These are phyloP conservation scores for Sesia apiformis DNA, from an alignment of 2,888 invertebrate species.

Conservation along the genomic window DNA sequence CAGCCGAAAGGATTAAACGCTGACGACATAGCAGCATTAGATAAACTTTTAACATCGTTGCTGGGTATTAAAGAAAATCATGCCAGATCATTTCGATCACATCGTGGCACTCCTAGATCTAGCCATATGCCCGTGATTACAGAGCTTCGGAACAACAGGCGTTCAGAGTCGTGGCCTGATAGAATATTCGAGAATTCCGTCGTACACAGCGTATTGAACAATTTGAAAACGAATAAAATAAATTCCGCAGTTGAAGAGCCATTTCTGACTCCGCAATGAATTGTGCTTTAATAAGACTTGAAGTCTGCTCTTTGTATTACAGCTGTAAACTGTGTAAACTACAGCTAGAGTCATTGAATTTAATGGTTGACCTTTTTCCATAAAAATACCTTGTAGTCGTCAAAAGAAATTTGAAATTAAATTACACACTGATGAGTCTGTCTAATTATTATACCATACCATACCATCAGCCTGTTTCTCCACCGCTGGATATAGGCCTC, in stretches of 20 bases:
- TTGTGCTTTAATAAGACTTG: background rate
- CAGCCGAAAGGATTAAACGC: conserved; percentile 42
- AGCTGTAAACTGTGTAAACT: too few relatives aligned
- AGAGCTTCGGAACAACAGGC: conserved; percentile 27
- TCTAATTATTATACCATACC: too few relatives aligned
- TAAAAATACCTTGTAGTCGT: too few relatives aligned
- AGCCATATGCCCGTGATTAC: conserved; percentile 41
- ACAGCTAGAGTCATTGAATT: too few relatives aligned
- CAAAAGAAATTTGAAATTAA: too few relatives aligned
- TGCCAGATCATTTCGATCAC: conserved; percentile 41
- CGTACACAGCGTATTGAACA: conserved; percentile 52
- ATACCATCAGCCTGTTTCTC: too few relatives aligned
- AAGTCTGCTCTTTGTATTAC: too few relatives aligned
- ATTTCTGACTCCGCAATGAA: conserved; percentile 52
- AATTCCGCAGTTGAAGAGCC: conserved; percentile 49
- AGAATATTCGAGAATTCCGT: conserved; percentile 56
- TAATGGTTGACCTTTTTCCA: too few relatives aligned
- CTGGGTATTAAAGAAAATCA: conserved; percentile 63
- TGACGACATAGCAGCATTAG: conserved; percentile 77
- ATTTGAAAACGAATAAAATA: conserved; percentile 40
- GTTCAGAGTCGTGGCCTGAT: conserved; percentile 61
- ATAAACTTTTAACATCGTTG: conserved; percentile 77
- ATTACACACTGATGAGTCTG: too few relatives aligned
- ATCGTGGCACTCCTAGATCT: conserved; percentile 44
- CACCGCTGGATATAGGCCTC: too few relatives aligned